Evolutionary conservation across 2,797 vertebrate genomes (phyloP), one percentile per base, ranked within the genome.

Genomic region (Mastacembelus armatus): DNA sequence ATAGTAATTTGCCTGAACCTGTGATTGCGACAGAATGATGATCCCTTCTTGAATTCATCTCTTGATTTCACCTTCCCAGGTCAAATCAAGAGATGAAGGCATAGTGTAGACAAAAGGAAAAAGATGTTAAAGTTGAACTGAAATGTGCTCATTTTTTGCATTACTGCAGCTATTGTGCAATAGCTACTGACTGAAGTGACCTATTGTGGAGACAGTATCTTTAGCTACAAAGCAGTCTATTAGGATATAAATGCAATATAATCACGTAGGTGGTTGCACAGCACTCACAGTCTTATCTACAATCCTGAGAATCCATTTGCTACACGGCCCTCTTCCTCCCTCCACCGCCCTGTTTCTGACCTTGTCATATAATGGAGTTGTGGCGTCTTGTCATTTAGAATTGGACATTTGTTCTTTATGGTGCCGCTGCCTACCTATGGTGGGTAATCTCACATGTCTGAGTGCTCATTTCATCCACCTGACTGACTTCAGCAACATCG

Each of bases 341-440:
- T 22, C 36, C 8, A 0, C 29, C 43, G 77, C 78, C 81, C 84
- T 36, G 50, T 55, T 49, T 69, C 61, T 85, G 88, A 90, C 87
- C 86, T 89, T 88, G 82, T 81, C 76, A 82, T 77, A 79, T 83
- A 84, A 87, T 88, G 73, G 73, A 85, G 74, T 83, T 72, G 65
- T 68, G 74, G 42, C 35, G 4, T 77, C 74, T 76, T 77, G 83
- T 83, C 78, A 66, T 83, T 86, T 83, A 75, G 66, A 86, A 84
- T 76, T 85, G 84, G 73, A 85, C 81, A 85, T 81, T 77, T n/a
- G 50, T 85, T 77, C 81, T 74, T 86, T 85, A 86, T 67, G 78
- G 67, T 55, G 49, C 61, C 10, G 11, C 81, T 42, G 69, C 60
- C 77, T 73, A 29, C 49, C 68, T 40, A 47, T 60, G 39, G 77